Base-by-base conservation (phyloP, 1,140 invertebrate genomes). In the Hestina assimilis region DNA sequence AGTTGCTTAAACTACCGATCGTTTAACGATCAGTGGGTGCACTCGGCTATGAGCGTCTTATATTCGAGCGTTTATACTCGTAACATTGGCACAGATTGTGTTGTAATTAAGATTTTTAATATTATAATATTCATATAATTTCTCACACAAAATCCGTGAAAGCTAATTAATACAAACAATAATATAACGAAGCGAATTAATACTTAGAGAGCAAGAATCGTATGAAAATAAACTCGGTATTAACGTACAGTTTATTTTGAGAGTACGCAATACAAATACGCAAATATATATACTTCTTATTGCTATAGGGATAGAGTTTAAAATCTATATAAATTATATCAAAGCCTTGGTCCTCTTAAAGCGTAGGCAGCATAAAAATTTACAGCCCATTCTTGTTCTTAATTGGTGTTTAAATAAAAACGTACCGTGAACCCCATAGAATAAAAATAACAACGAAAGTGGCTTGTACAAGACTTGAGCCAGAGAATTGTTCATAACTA, bases 371-470 rank as follows among this genome's bases (percentile, higher is more conserved):
- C 60, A 75, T 76, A 75, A 80, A 78, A 69, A 66, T 83, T 85
- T 83, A 85, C 75, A 72, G 75, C 75, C 76, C 73, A 83, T 85
- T 85, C 79, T 83, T 85, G 71, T 72, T 72, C 66, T 82, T 85
- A 85, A 83, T 85, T 85, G 77, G 75, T 74, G 75, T 85, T 85
- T 77, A 80, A 85, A 85, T 78, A 81, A 82, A 81, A 82, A 82
- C 73, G 63, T 63, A 73, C 77, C 72, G 75, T 77, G 78, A 81
- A 75, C 55, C 72, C 66, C 33, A 19, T 19, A 38, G 33, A 38
- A 2, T 4, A 38, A 4, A 14, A 19, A 38, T 8, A 38, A 38
- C 7, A 9, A 17, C 15, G 19, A 38, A 38, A 38, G 15, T 38
- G 33, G 7, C 6, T 17, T n/a, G 12, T 9, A 2, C 5, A 17